These are phyloP conservation scores for Diogma glabrata DNA, from an alignment of 2,888 invertebrate genomes.

Conservation along the genomic window DNA sequence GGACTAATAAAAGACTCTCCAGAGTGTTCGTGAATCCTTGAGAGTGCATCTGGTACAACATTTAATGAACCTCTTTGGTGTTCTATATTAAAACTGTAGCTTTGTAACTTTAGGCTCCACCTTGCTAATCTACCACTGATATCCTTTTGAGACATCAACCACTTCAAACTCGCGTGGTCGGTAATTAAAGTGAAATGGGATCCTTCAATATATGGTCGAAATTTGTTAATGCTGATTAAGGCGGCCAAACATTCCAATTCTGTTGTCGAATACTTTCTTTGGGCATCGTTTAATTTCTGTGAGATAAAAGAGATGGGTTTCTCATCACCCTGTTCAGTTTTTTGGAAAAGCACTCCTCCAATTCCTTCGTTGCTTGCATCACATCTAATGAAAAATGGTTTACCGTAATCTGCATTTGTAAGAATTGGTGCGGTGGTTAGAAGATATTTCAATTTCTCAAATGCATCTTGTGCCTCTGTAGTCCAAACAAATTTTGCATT, in stretches of 20 bases:
- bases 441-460: too few relatives aligned
- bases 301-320: neutral
- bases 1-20: too few relatives aligned
- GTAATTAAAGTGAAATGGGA: neutral
- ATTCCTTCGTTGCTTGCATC: neutral
- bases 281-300: neutral
- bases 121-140: neutral
- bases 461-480: neutral
- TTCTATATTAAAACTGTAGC: neutral
- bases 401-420: too few relatives aligned
- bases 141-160: neutral
- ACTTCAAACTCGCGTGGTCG: neutral
- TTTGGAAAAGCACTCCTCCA: neutral
- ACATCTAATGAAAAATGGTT: too few relatives aligned
- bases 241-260: neutral
- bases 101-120: slow-evolving; percentile 2
- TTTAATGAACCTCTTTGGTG: neutral
- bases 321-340: neutral
- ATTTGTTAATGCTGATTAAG: neutral
- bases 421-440: too few relatives aligned
- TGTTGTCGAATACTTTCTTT: neutral
- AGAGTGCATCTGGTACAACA: neutral
- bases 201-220: neutral
- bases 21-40: too few relatives aligned
- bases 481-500: neutral